Conservation (phyloP, 2,113 vertebrate genomes). For the Gorsachius goisagi region DNA sequence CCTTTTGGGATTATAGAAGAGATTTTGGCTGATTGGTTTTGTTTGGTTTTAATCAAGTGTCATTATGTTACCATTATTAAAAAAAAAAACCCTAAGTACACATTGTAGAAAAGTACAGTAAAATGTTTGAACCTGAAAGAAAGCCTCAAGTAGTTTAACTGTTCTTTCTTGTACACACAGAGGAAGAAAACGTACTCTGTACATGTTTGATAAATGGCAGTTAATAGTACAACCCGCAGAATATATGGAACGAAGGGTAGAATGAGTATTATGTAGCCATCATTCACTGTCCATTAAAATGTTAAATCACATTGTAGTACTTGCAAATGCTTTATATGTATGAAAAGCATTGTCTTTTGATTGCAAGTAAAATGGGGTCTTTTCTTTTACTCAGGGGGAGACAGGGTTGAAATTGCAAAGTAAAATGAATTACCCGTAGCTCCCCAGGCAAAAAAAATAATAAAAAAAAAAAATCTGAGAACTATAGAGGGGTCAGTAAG, state of each 20-base stretch:
- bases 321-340: background rate
- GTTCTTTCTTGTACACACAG: background rate
- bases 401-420: background rate
- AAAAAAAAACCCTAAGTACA: background rate
- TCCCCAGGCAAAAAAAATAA: background rate
- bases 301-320: background rate
- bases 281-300: background rate
- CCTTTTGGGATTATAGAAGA: background rate
- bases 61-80: background rate
- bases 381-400: background rate
- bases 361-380: background rate
- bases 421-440: background rate
- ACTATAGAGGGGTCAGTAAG: background rate
- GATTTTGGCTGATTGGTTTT: background rate
- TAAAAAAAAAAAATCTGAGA: background rate
- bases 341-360: constrained; percentile 1
- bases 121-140: background rate
- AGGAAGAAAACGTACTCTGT: background rate
- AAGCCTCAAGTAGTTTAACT: background rate
- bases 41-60: constrained; percentile 27
- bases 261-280: background rate
- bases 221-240: background rate
- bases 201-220: background rate
- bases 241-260: background rate
- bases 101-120: background rate